Evolutionary conservation across 2,113 vertebrate species (phyloP).

Genomic region (Thomomys bottae): DNA sequence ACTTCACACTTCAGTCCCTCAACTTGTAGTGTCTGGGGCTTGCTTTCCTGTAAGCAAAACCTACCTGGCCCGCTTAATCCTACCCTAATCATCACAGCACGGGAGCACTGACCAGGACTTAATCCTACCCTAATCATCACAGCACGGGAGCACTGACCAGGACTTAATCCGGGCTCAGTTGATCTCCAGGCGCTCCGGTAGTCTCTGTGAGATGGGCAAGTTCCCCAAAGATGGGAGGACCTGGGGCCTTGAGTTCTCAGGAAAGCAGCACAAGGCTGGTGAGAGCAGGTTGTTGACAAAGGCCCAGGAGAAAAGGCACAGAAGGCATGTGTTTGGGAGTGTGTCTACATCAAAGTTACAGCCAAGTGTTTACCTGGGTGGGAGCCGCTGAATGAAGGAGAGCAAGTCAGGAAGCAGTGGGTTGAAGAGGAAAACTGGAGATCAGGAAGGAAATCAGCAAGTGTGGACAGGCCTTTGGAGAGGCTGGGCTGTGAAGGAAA

Average conservation of each 20-base stretch:
- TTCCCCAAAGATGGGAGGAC: not conserved
- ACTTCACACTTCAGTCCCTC: not conserved
- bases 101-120: not conserved
- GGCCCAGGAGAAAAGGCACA: not conserved
- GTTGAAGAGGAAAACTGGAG: conserved; percentile 71
- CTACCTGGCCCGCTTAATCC: not conserved
- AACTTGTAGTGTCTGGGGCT: not conserved
- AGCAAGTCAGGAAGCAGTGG: conserved; percentile 65
- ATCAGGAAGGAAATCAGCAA: conserved; percentile 71
- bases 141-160: not conserved
- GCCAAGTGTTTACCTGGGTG: conserved; percentile 69
- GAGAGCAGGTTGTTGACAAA: not conserved
- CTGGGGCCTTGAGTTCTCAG: rapidly evolving
- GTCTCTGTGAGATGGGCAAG: not conserved
- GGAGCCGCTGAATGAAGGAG: conserved; percentile 9
- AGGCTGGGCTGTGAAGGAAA: conserved; percentile 73
- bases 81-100: no score
- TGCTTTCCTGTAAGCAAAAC: not conserved
- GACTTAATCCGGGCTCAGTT: not conserved
- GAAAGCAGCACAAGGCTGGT: not conserved
- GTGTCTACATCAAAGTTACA: not conserved
- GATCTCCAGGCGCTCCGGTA: not conserved
- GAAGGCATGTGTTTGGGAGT: no score
- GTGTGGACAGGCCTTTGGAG: conserved; percentile 66
- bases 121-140: no score